Evolutionary conservation across 2,113 vertebrate species (phyloP), one percentile per base, ranked within the genome.

Genomic region (Prionailurus bengalensis): DNA sequence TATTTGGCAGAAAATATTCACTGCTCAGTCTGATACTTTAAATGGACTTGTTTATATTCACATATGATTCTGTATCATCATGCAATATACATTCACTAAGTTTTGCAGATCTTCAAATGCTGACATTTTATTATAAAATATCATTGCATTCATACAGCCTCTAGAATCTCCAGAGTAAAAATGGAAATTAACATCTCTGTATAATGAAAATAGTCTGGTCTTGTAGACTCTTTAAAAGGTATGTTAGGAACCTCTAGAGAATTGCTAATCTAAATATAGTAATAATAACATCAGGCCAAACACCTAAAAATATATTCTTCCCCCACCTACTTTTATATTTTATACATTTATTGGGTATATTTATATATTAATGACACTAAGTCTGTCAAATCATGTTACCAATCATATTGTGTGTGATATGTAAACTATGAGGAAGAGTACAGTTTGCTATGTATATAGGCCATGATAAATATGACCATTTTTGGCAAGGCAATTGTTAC

Each of bases 361-460:
- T 84, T 96, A 88, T n/a, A 76, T 63, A 91, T 81, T 91, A 92
- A 65, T 53, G n/a, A 71, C 55, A 95, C n/a, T 88, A 63, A 92
- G 71, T 95, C 45, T 93, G 36, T 94, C 91, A 83, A 70, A 95
- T 74, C 45, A 91, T 45, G 68, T 48, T 85, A 68, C 68, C 51
- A 80, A 79, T 31, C 16, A 81, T 27, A 94, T 1, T 93, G 42
- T 81, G 1, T 61, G 83, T 89, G 7, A 89, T 55, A 31, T 27
- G 31, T 73, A 89, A 89, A 95, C 48, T 87, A 19, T 55, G 21
- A 82, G 7, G 36, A 82, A 92, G 25, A 31, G 11, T 29, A 68
- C 15, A 42, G 13, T 82, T 86, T 96, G 25, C 45, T 66, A 58
- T 10, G 12, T 80, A 73, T 66, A 66, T 0, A 65, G 9, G 9